These are phyloP conservation scores for Nothoprocta perdicaria DNA, from an alignment of 2,113 vertebrate species.

Conservation along the genomic window DNA sequence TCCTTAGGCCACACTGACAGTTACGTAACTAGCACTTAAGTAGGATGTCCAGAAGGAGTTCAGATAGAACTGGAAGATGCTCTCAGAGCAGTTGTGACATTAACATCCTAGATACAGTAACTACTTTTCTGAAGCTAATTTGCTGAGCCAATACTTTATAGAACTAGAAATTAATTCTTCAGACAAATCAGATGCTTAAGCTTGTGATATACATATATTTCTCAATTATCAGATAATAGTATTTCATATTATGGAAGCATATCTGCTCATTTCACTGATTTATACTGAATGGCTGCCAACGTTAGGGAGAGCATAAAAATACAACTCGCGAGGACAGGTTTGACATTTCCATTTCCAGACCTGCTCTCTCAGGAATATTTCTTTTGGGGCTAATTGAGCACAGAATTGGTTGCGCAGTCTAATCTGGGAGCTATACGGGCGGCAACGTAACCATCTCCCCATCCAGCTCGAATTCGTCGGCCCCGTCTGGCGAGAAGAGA, in stretches of 20 bases:
- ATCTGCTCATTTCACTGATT: slow-evolving; percentile 78
- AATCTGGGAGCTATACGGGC: slow-evolving; percentile 82
- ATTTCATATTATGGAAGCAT: slow-evolving; percentile 80
- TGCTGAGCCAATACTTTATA: slow-evolving; percentile 70
- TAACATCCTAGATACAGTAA: slow-evolving; percentile 73
- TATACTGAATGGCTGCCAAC: slow-evolving; percentile 77
- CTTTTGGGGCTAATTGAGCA: slow-evolving; percentile 50
- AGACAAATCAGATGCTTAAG: slow-evolving; percentile 78
- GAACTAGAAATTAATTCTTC: slow-evolving; percentile 72
- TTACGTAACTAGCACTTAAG: slow-evolving; percentile 79
- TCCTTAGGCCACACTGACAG: slow-evolving; percentile 79
- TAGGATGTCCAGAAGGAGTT: slow-evolving; percentile 72
- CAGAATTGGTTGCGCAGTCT: slow-evolving; percentile 35
- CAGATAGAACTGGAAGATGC: slow-evolving; percentile 75
- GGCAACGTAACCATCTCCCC: slow-evolving; percentile 91
- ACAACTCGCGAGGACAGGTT: slow-evolving; percentile 72
- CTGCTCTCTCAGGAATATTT: slow-evolving; percentile 58
- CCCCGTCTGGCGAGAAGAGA: slow-evolving; percentile 92
- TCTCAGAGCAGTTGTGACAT: slow-evolving; percentile 70
- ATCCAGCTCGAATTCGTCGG: slow-evolving; percentile 93
- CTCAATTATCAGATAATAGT: slow-evolving; percentile 75
- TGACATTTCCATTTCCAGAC: slow-evolving; percentile 61
- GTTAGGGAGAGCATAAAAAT: slow-evolving; percentile 80
- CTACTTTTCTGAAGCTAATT: slow-evolving; percentile 75
- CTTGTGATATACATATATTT: slow-evolving; percentile 76